Conservation (phyloP, 2,888 invertebrate species). For the Allygus modestus region DNA sequence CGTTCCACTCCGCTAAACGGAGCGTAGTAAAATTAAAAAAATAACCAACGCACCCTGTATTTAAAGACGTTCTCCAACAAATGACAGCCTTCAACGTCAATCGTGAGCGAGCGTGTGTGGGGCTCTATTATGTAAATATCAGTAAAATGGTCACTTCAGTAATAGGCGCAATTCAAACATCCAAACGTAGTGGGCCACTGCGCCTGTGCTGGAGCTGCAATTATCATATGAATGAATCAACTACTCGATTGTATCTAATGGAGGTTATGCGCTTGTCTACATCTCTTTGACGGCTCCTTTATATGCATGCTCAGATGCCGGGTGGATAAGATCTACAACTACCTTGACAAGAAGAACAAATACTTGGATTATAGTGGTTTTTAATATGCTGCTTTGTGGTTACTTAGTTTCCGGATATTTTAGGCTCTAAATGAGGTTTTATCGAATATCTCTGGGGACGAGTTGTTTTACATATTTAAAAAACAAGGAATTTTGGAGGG, state of each 20-base stretch:
- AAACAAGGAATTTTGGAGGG: too few species aligned
- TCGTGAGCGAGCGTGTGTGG: too few species aligned
- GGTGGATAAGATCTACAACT: not conserved
- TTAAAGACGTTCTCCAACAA: too few species aligned
- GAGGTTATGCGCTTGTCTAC: conserved; percentile 1
- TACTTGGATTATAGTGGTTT: not conserved
- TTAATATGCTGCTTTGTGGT: not conserved
- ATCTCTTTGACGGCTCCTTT: not conserved
- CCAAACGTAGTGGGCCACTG: conserved; percentile 18
- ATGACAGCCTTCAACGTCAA: too few species aligned
- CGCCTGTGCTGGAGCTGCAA: not conserved
- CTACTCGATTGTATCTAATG: not conserved
- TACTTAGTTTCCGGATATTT: not conserved
- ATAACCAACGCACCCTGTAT: too few species aligned
- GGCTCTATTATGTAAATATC: conserved; percentile 1
- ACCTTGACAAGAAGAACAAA: not conserved
- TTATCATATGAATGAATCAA: conserved; percentile 22
- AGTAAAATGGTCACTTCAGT: not conserved
- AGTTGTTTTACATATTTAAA: not conserved
- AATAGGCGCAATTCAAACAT: conserved; percentile 7
- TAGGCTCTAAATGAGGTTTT: not conserved
- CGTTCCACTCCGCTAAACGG: too few species aligned
- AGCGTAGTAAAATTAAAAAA: too few species aligned
- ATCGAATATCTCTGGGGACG: not conserved
- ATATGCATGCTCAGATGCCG: not conserved